phyloP scores from a whole-genome alignment of 2,888 invertebrate species.

The Colostygia pectinataria region DNA sequence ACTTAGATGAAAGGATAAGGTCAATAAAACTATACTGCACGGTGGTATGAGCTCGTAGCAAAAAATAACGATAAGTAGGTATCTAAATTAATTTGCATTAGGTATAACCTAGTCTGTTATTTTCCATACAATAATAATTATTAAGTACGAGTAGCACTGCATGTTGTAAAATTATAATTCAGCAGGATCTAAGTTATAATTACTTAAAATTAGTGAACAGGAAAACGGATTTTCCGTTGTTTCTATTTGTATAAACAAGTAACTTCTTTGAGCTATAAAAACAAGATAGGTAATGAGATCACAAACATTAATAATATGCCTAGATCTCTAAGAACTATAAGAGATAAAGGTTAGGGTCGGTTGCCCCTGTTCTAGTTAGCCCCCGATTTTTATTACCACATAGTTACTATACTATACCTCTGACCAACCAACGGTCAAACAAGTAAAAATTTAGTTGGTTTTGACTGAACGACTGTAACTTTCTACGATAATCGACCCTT shows the following conservation, averaged over 20 bases:
- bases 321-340: no score
- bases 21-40: slow-evolving; percentile 9
- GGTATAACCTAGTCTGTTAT: slow-evolving; percentile 11
- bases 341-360: no score
- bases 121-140: slow-evolving; percentile 19
- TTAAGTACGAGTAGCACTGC: slow-evolving; percentile 18
- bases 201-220: slow-evolving; percentile 3
- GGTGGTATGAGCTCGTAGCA: not conserved
- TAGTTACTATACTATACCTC: no score
- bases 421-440: no score
- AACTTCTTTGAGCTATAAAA: slow-evolving; percentile 2
- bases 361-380: no score
- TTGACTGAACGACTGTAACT: no score
- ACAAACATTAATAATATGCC: not conserved
- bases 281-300: not conserved
- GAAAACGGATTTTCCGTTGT: slow-evolving; percentile 9
- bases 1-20: not conserved
- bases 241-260: slow-evolving; percentile 10
- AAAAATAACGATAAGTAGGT: slow-evolving; percentile 5
- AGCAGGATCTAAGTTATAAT: slow-evolving; percentile 19
- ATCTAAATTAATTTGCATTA: slow-evolving; percentile 3
- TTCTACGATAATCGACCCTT: no score
- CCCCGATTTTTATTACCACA: no score
- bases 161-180: slow-evolving; percentile 19
- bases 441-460: no score